Conservation (phyloP, 2,113 vertebrate species). For the Epinephelus lanceolatus region DNA sequence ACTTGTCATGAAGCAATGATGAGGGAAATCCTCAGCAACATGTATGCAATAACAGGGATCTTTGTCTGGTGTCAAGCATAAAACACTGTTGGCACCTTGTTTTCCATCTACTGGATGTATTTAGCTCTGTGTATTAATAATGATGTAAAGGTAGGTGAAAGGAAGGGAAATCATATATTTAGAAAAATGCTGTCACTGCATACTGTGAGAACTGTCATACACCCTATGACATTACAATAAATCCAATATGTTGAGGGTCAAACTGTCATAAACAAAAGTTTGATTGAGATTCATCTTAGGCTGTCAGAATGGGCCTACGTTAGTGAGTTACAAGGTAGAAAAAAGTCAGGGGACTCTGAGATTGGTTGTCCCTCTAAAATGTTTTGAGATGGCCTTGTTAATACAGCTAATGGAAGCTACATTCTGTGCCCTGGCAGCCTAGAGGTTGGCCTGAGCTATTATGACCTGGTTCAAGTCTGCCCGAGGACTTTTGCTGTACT, state of each 20-base stretch:
- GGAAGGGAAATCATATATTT: not conserved
- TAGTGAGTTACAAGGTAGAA: too few relatives aligned
- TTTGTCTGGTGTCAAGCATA: not conserved
- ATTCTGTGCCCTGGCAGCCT: not conserved
- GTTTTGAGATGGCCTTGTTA: too few relatives aligned
- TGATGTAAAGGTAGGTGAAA: not conserved
- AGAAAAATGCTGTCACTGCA: not conserved
- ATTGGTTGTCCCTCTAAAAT: too few relatives aligned
- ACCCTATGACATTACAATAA: too few relatives aligned
- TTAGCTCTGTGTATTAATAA: not conserved
- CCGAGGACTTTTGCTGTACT: too few relatives aligned
- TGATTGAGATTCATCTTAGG: too few relatives aligned
- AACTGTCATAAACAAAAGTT: too few relatives aligned
- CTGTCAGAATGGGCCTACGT: too few relatives aligned
- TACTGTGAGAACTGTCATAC: not conserved
- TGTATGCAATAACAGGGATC: conserved; percentile 12
- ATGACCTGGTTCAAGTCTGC: not conserved
- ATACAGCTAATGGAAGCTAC: not conserved
- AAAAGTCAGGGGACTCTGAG: too few relatives aligned
- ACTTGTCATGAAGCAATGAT: conserved; percentile 27
- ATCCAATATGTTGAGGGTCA: too few relatives aligned
- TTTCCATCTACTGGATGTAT: not conserved
- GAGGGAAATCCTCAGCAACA: conserved; percentile 42
- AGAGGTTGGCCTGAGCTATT: not conserved
- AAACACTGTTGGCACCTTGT: conserved; percentile 8